Percentiles rank a stretch among this genome's conserved stretches.
Evolutionary conservation across 2,113 vertebrate species (phyloP).

Genomic region (Mohoua ochrocephala): DNA sequence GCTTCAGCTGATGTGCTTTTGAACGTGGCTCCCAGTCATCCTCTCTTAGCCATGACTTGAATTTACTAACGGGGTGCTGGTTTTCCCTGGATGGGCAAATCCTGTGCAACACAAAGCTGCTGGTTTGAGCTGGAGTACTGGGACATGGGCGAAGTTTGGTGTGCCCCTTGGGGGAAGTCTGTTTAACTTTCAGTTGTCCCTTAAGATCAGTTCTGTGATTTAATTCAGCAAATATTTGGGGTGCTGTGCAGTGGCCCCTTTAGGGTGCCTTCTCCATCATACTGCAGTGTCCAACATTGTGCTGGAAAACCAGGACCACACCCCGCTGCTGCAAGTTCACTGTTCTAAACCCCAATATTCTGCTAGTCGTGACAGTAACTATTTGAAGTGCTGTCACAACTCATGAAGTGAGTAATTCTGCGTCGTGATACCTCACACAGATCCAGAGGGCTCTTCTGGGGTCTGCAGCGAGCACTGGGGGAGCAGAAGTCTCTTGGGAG

Average conservation of each 20-base stretch:
- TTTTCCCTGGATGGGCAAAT: not conserved
- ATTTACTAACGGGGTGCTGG: not conserved
- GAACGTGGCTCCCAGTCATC: not conserved
- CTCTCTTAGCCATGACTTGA: not conserved
- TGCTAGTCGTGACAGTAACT: not conserved
- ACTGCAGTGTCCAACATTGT: rapidly evolving
- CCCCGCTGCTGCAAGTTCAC: not conserved
- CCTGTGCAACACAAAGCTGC: not conserved
- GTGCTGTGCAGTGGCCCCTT: not conserved
- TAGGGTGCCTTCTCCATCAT: not conserved
- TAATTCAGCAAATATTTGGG: not conserved
- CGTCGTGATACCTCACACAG: not conserved
- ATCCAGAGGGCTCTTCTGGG: not conserved
- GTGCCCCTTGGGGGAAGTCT: not conserved
- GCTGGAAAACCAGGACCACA: not conserved
- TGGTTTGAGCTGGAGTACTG: not conserved
- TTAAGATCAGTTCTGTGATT: not conserved
- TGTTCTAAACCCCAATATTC: not conserved
- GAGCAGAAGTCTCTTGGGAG: not conserved
- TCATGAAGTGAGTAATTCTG: not conserved
- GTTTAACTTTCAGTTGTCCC: not conserved
- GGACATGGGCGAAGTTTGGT: not conserved
- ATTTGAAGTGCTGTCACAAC: not conserved
- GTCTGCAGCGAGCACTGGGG: not conserved
- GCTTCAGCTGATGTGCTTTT: not conserved